Conservation (phyloP, 2,113 vertebrate genomes). For the Ahaetulla prasina region DNA sequence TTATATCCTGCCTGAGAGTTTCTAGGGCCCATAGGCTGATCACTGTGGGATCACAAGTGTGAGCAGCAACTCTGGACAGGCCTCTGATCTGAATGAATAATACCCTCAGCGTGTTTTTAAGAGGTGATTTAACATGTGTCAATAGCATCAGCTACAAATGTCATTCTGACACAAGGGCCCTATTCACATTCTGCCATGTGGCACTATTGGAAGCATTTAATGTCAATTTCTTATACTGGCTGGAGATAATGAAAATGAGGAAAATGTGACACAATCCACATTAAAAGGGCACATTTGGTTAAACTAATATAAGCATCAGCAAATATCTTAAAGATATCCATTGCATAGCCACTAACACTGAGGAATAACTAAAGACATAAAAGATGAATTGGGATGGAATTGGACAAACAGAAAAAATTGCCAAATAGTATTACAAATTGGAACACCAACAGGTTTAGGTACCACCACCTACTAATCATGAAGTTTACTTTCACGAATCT, state of each 20-base stretch:
- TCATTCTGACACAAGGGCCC: not conserved
- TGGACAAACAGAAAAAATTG: not conserved
- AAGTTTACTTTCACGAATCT: not conserved
- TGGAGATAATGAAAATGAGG: not conserved
- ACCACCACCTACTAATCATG: not conserved
- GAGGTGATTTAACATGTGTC: not conserved
- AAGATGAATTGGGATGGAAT: not conserved
- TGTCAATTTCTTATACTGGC: not conserved
- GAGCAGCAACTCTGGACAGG: not conserved
- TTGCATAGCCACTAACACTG: not conserved
- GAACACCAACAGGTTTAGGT: not conserved
- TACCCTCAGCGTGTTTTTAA: not conserved
- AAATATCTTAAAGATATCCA: not conserved
- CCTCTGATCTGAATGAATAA: not conserved
- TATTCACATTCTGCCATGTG: not conserved
- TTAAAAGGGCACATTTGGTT: not conserved
- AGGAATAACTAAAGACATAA: not conserved
- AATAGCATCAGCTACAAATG: not conserved
- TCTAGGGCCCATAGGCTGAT: not conserved
- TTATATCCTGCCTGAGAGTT: not conserved
- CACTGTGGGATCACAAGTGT: not conserved
- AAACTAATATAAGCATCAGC: not conserved
- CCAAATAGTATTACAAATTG: not conserved
- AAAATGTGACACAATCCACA: not conserved
- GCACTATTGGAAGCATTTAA: not conserved